Evolutionary conservation across 1,140 invertebrate genomes (phyloP).

Genomic region (Bombus waltoni): DNA sequence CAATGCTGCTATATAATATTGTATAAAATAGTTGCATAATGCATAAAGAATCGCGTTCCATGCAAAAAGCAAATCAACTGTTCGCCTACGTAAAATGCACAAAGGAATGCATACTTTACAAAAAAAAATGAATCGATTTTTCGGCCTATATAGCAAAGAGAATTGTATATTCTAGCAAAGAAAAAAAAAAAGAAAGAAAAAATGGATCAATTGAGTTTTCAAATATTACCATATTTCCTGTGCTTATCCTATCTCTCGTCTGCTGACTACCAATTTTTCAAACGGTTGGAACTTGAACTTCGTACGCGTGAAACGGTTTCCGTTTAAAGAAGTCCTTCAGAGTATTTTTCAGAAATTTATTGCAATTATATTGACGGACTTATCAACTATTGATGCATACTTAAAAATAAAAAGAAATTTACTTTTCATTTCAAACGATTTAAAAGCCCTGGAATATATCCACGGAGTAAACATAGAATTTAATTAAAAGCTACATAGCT

Average conservation of each 20-base stretch:
- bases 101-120: slow-evolving; percentile 2
- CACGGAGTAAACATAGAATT: too few species aligned
- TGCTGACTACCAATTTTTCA: not conserved
- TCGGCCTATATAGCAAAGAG: slow-evolving; percentile 8
- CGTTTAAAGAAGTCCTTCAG: not conserved
- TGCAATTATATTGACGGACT: not conserved
- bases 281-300: not conserved
- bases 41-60: not conserved
- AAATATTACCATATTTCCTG: slow-evolving; percentile 9
- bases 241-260: not conserved
- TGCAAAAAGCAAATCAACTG: slow-evolving; percentile 22
- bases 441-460: too few species aligned
- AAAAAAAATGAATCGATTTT: slow-evolving; percentile 12
- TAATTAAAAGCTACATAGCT: too few species aligned
- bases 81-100: not conserved
- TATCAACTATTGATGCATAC: not conserved
- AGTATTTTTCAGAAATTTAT: not conserved
- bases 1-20: not conserved
- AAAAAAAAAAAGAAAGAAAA: not conserved
- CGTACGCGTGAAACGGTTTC: not conserved
- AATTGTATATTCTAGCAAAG: not conserved
- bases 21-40: slow-evolving; percentile 19
- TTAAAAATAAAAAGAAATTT: not conserved
- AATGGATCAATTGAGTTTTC: not conserved
- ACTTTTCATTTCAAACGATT: not conserved